Percentiles rank a stretch among this genome's conserved stretches.
These are phyloP conservation scores for Octopus bimaculoides DNA, from an alignment of 1,140 invertebrate genomes.

Conservation along the genomic window DNA sequence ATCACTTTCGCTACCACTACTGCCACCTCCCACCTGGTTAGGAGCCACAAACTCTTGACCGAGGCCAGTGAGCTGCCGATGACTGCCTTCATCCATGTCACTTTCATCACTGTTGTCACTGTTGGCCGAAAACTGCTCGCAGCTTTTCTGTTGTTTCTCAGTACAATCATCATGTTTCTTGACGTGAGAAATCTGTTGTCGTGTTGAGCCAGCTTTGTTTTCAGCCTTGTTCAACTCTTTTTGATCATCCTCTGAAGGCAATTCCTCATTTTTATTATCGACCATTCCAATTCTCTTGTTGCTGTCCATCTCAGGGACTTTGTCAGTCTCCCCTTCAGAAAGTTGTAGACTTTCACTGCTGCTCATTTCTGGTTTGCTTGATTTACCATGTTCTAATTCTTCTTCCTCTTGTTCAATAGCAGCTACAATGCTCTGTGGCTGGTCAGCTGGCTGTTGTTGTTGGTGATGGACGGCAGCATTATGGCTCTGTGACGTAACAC, in stretches of 20 bases:
- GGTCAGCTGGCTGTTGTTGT: slow-evolving; percentile 28
- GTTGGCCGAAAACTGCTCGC: slow-evolving; percentile 54
- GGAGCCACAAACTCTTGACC: slow-evolving; percentile 19
- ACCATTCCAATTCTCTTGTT: background rate
- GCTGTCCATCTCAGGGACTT: background rate
- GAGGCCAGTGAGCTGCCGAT: slow-evolving; percentile 13
- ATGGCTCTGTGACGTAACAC: slow-evolving; percentile 59
- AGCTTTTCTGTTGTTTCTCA: slow-evolving; percentile 47
- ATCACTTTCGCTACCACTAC: slow-evolving; percentile 30
- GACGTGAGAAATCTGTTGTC: background rate
- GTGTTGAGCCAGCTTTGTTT: background rate
- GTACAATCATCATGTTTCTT: background rate
- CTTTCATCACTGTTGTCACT: slow-evolving; percentile 26
- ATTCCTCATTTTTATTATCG: slow-evolving; percentile 3
- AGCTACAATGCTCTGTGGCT: slow-evolving; percentile 31
- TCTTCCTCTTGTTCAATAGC: slow-evolving; percentile 31
- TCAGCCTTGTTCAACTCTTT: background rate
- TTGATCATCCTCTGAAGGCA: background rate
- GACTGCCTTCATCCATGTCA: slow-evolving; percentile 20
- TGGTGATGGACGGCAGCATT: slow-evolving; percentile 33
- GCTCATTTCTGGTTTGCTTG: slow-evolving; percentile 48
- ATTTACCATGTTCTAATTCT: slow-evolving; percentile 20
- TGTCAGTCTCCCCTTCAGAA: slow-evolving; percentile 33
- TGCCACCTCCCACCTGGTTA: slow-evolving; percentile 16
- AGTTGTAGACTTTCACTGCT: slow-evolving; percentile 62